These are phyloP conservation scores for Emydura subglobosa DNA, from an alignment of 2,113 vertebrate species.

Conservation along the genomic window DNA sequence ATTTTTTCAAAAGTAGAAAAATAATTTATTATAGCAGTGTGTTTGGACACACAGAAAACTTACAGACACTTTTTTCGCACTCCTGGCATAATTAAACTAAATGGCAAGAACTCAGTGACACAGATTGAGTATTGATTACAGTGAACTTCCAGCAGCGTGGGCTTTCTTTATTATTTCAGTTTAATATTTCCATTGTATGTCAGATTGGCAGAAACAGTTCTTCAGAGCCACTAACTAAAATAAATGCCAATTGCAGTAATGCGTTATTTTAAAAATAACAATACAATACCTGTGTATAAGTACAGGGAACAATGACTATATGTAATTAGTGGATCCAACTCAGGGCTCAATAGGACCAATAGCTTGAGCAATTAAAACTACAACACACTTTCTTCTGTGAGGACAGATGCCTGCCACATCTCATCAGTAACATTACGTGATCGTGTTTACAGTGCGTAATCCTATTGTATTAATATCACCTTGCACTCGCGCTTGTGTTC, in stretches of 20 bases:
- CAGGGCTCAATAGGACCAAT: not conserved
- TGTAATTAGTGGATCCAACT: not conserved
- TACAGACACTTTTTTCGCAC: slow-evolving; percentile 29
- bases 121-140: not conserved
- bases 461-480: not conserved
- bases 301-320: not conserved
- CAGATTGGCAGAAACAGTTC: not conserved
- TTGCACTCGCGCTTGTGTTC: not conserved
- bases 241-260: not conserved
- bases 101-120: not conserved
- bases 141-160: not conserved
- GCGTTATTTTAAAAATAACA: not conserved
- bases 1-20: slow-evolving; percentile 39
- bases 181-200: not conserved
- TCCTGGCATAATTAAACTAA: slow-evolving; percentile 32
- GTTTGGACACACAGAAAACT: not conserved
- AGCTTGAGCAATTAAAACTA: not conserved
- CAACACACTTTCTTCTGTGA: not conserved
- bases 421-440: not conserved
- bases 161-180: not conserved
- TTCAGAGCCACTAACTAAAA: not conserved
- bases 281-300: not conserved
- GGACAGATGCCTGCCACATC: not conserved
- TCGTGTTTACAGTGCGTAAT: not conserved
- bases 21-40: slow-evolving; percentile 28